A percentile compares a stretch with the other conserved stretches of the same genome.
Conservation (phyloP, 2,113 vertebrate genomes). For the Vicugna pacos region DNA sequence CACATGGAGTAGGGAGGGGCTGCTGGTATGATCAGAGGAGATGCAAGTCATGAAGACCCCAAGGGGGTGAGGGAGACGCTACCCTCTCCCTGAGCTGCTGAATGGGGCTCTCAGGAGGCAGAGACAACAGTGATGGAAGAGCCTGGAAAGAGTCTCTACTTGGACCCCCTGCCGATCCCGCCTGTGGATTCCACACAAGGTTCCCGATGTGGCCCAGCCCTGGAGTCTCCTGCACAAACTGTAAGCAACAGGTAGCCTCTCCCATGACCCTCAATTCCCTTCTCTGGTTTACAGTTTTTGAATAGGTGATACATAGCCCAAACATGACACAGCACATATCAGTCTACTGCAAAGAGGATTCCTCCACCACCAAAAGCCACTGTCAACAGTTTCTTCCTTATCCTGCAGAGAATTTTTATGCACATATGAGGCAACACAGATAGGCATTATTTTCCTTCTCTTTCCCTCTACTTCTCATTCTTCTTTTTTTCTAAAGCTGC, state of each 20-base stretch:
- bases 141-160: background rate
- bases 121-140: background rate
- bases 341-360: background rate
- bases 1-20: background rate
- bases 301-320: background rate
- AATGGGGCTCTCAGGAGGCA: background rate
- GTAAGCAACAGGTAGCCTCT: background rate
- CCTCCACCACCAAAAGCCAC: no score
- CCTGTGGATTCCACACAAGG: background rate
- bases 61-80: background rate
- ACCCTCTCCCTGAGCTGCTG: background rate
- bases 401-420: background rate
- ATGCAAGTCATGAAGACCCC: background rate
- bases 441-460: accelerated
- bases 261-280: background rate
- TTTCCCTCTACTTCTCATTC: background rate
- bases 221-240: background rate
- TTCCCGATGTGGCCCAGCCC: background rate
- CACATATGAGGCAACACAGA: background rate
- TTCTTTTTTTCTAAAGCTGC: background rate
- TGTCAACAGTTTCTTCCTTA: accelerated
- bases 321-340: background rate
- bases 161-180: accelerated
- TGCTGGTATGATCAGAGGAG: background rate
- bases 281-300: background rate